A percentile compares a stretch with the other conserved stretches of the same genome.
phyloP scores from a whole-genome alignment of 2,797 vertebrate genomes.

The Dromococcyx pavoninus region DNA sequence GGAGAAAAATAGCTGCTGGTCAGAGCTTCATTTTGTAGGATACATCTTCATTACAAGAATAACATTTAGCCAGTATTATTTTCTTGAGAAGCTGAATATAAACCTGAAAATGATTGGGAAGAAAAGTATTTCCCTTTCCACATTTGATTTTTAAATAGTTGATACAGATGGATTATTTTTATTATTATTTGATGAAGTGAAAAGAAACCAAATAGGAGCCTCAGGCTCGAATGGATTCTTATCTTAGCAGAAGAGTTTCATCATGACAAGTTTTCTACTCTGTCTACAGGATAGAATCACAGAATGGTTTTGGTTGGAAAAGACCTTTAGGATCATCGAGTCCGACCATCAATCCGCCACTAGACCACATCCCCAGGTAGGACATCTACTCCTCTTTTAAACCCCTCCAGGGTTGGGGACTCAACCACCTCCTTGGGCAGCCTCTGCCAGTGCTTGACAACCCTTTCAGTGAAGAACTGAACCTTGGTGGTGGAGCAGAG shows the following conservation, averaged over 20 bases:
- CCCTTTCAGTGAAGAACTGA: too few relatives aligned
- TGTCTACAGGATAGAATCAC: neutral
- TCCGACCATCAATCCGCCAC: too few relatives aligned
- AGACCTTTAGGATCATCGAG: too few relatives aligned
- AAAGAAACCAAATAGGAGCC: neutral
- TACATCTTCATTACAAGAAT: neutral
- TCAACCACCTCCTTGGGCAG: too few relatives aligned
- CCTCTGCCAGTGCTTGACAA: too few relatives aligned
- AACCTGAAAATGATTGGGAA: neutral
- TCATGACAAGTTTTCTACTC: neutral
- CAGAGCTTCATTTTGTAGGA: neutral
- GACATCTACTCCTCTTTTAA: too few relatives aligned
- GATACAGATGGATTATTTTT: neutral
- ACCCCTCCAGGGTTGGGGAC: too few relatives aligned
- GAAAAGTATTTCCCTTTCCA: neutral
- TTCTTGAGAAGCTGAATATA: neutral
- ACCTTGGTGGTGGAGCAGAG: neutral
- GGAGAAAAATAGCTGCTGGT: neutral
- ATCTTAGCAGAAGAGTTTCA: neutral
- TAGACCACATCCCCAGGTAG: too few relatives aligned
- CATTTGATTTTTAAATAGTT: neutral
- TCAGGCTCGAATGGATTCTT: neutral
- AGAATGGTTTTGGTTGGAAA: too few relatives aligned
- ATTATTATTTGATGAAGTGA: neutral
- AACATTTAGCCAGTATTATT: neutral